Evolutionary conservation across 1,140 invertebrate species (phyloP).

Genomic region (Papilio machaon): DNA sequence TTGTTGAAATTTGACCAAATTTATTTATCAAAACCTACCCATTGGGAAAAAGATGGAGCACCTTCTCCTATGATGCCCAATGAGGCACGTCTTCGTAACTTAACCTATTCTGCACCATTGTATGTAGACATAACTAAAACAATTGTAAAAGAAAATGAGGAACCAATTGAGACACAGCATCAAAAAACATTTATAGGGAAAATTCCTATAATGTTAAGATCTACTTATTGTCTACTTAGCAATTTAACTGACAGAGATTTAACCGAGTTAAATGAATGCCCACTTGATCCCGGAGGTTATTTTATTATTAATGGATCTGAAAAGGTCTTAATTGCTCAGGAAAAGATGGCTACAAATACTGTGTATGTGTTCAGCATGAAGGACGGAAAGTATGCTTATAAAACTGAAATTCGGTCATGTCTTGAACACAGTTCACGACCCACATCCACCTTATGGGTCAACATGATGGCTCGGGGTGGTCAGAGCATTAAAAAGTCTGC

Average conservation of each 20-base stretch:
- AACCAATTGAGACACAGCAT: slow-evolving; percentile 96
- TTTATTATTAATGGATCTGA: slow-evolving; percentile 98
- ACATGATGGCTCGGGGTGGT: slow-evolving; percentile 99
- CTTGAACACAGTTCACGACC: slow-evolving; percentile 96
- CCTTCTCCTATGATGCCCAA: slow-evolving; percentile 99
- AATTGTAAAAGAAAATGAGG: slow-evolving; percentile 94
- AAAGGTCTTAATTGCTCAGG: slow-evolving; percentile 98
- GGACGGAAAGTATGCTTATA: slow-evolving; percentile 98
- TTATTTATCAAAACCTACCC: slow-evolving; percentile 98
- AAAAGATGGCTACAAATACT: slow-evolving; percentile 99
- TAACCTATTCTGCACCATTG: slow-evolving; percentile 97
- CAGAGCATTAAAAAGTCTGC: slow-evolving; percentile 97
- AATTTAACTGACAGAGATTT: slow-evolving; percentile 98
- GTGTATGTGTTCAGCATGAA: slow-evolving; percentile 99
- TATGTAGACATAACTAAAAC: slow-evolving; percentile 99
- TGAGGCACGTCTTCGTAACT: slow-evolving; percentile 94
- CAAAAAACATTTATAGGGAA: slow-evolving; percentile 99
- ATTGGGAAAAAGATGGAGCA: slow-evolving; percentile 99
- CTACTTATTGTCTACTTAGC: slow-evolving; percentile 97
- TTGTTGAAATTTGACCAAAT: slow-evolving; percentile 99
- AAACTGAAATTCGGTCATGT: slow-evolving; percentile 98
- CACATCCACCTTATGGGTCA: slow-evolving; percentile 98
- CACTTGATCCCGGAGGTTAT: slow-evolving; percentile 98
- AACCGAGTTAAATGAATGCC: slow-evolving; percentile 99
- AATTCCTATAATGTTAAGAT: slow-evolving; percentile 99